Evolutionary conservation across 2,797 vertebrate species (phyloP), one percentile per base, ranked within the genome.

Genomic region (Harpagifer antarcticus): DNA sequence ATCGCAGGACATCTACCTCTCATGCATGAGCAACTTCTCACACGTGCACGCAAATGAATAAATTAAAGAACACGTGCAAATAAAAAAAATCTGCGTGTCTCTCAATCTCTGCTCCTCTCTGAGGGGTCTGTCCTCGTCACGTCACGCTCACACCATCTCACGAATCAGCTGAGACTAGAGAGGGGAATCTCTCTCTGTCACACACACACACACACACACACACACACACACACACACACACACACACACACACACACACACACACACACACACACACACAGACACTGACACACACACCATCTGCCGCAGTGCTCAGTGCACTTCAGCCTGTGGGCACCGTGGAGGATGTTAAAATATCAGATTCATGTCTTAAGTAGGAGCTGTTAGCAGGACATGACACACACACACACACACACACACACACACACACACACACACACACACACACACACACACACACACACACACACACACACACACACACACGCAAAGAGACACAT

Each of bases 301-400:
- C 81, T 79, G 79, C 72, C 49, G 44, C 11, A 53, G 57, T 40
- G 50, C 57, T 44, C 57, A 76, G 79, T 76, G 72, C 79, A 66
- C 71, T 78, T 16, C n/a, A 81, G 85, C 79, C 78, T 42, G 68
- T 62, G 80, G 84, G 70, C 83, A 68, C 61, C 3, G 33, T 54
- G 80, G 49, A 61, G 44, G 31, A 33, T 33, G 31, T 5, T 33
- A 33, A 33, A 33, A 33, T 33, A 33, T 33, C 31, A 5, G 31
- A 33, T 6, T 23, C 31, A 33, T 33, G 31, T 33, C 31, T 33
- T 33, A 33, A 33, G 31, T 33, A 33, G 31, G 7, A 33, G 4
- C 31, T 33, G 31, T 33, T 33, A 33, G 31, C 31, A 33, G 31
- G 31, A 33, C 31, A 33, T 33, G 31, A 33, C 7, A 9, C 33